Conservation (phyloP, 2,113 vertebrate species). For the Promerops cafer region DNA sequence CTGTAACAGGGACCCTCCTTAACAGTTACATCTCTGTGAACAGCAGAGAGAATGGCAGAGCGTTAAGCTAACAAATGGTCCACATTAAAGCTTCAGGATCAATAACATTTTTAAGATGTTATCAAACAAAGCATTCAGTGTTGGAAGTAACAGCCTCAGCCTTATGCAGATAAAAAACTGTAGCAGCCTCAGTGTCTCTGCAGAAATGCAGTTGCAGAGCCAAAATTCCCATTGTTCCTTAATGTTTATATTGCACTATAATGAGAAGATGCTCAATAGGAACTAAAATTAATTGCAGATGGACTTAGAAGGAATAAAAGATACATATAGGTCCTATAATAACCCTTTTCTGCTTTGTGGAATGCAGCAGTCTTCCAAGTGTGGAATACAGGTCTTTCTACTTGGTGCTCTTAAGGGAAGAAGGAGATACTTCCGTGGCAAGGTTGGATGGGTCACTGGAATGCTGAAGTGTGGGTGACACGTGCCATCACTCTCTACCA, state of each 20-base stretch:
- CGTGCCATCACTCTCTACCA: not conserved
- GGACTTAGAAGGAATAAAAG: not conserved
- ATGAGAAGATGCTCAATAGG: not conserved
- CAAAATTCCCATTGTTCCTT: not conserved
- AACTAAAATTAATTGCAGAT: not conserved
- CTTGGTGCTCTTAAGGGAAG: not conserved
- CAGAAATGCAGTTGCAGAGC: not conserved
- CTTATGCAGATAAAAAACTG: not conserved
- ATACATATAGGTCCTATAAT: not conserved
- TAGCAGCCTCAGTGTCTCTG: not conserved
- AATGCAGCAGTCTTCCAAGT: not conserved
- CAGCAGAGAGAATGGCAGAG: not conserved
- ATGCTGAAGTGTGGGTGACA: not conserved
- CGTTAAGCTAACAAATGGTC: constrained; percentile 36
- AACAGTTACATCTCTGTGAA: not conserved
- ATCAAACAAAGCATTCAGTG: not conserved
- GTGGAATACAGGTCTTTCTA: not conserved
- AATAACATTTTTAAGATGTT: constrained; percentile 18
- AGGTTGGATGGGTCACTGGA: not conserved
- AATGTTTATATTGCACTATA: not conserved
- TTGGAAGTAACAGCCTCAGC: not conserved
- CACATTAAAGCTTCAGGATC: constrained; percentile 14
- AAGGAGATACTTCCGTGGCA: not conserved
- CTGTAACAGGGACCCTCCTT: not conserved
- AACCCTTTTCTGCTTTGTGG: not conserved